Base-by-base conservation (phyloP, 2,113 vertebrate genomes). In the Sceloporus tristichus region DNA sequence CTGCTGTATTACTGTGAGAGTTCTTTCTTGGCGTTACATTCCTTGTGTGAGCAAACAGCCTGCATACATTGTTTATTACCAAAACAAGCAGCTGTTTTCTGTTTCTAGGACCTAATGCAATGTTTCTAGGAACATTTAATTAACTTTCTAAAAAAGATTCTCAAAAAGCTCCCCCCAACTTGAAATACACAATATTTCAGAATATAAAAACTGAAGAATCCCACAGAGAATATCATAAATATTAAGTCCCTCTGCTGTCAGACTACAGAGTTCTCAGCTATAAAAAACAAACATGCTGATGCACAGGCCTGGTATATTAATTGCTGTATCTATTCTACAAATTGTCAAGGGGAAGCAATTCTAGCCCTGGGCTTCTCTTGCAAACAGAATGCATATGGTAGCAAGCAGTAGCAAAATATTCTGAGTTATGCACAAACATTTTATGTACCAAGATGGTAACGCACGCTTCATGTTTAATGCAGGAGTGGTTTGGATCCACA, bases 91-190 rank as follows among this genome's bases (percentile, higher is more conserved):
- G 34, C 34, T 34, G 34, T 34, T 34, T 34, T 59, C 56, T 59
- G 10, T 14, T 59, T 59, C 9, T 14, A 59, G 14, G 14, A 59
- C 56, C 14, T 59, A 65, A 48, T 34, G 34, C 34, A 34, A 34
- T 34, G 34, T 34, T 34, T 34, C 34, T 34, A 34, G 34, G 14
- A 59, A 59, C 56, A 10, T 59, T 59, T 4, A 14, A 59, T 59
- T 59, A 14, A 59, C 56, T 59, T 59, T 13, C 56, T 59, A 59
- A 59, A 34, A 34, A 34, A 34, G 56, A 82, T 14, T 74, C 84
- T 68, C 59, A 73, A 16, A 38, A 70, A 0, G 0, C 0, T 1
- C 25, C 1, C 0, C 18, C 7, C n/a, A 16, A 40, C 27, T 21
- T 79, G 76, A 78, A 53, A 48, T 19, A 66, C 10, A 56, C 54